Percentiles rank a stretch among this genome's conserved stretches.
Conservation (phyloP, 2,113 vertebrate genomes). For the Passer domesticus region DNA sequence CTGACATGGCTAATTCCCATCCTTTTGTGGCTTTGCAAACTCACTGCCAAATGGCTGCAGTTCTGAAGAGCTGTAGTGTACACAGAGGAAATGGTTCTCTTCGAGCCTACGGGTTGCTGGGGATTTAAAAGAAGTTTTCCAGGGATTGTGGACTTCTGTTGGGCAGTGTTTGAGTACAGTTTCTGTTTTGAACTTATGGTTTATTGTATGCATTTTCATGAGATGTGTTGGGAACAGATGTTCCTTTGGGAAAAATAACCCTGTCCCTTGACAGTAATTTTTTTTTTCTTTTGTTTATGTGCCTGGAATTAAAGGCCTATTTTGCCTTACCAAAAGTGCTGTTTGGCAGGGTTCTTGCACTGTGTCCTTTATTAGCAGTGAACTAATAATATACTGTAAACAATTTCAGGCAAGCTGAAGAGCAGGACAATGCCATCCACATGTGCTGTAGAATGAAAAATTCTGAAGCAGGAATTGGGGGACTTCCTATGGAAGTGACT, state of each 20-base stretch:
- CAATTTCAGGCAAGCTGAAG: background rate
- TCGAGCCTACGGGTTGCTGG: slow-evolving; percentile 3
- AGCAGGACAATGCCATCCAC: background rate
- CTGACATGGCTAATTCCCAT: slow-evolving; percentile 71
- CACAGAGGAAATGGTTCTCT: slow-evolving; percentile 58
- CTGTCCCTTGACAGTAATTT: background rate
- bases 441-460: background rate
- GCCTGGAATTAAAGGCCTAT: background rate
- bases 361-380: background rate
- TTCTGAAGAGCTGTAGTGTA: slow-evolving; percentile 50
- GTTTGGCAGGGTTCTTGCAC: background rate
- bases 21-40: slow-evolving; percentile 54
- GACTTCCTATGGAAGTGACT: background rate
- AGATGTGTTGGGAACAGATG: slow-evolving; percentile 1
- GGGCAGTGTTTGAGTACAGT: background rate
- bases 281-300: background rate
- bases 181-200: background rate
- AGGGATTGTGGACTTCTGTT: background rate
- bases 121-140: slow-evolving; percentile 47
- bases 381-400: slow-evolving; percentile 6
- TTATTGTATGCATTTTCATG: slow-evolving; percentile 6
- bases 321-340: background rate
- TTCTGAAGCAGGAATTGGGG: background rate
- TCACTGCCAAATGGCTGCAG: slow-evolving; percentile 54
- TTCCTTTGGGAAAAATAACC: slow-evolving; percentile 13